Evolutionary conservation across 2,797 vertebrate species (phyloP).

Genomic region (Fringilla coelebs): DNA sequence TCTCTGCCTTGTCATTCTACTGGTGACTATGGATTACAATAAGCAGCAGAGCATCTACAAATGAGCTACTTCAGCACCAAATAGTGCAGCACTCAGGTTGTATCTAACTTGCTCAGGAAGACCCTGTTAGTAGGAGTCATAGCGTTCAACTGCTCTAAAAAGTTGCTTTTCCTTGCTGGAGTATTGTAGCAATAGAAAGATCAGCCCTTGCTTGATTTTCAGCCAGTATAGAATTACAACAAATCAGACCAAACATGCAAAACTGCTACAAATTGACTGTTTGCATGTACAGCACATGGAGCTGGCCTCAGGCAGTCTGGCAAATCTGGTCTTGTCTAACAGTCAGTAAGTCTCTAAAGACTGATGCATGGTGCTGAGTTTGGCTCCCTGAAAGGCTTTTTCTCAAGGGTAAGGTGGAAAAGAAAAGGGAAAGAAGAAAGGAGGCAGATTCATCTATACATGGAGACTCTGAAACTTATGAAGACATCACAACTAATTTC

Average conservation of each 20-base stretch:
- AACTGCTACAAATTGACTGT: not conserved
- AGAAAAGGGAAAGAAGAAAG: not conserved
- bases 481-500: not conserved
- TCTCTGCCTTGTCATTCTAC: not conserved
- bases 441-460: not conserved
- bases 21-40: not conserved
- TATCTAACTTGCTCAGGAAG: not conserved
- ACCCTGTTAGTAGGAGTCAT: not conserved
- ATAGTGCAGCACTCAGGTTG: not conserved
- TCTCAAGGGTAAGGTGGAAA: not conserved
- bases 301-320: not conserved
- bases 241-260: not conserved
- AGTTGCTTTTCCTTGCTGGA: not conserved
- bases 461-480: not conserved
- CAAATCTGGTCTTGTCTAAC: not conserved
- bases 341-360: not conserved
- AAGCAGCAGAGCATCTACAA: not conserved
- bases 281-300: not conserved
- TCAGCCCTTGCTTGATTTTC: not conserved
- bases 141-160: not conserved
- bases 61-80: not conserved
- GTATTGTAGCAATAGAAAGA: not conserved
- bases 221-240: not conserved
- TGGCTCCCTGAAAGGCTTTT: not conserved
- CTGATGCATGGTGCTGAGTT: not conserved